Conservation (phyloP, 2,888 invertebrate genomes). For the Cloeon dipterum region DNA sequence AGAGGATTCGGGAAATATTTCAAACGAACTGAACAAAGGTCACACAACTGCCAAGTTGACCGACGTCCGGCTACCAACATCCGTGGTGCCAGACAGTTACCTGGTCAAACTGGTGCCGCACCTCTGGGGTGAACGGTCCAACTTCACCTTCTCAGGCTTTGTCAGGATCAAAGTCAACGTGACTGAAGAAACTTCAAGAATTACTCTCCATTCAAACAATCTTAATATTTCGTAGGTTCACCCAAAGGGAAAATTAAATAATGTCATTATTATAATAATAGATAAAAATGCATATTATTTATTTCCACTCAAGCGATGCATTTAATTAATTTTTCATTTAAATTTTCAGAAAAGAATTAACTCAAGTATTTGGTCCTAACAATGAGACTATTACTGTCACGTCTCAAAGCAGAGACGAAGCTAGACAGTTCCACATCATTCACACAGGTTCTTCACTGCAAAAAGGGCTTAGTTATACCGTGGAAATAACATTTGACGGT, state of each 20-base stretch:
- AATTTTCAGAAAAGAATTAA: background rate
- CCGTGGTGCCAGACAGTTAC: conserved; percentile 43
- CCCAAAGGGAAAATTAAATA: no score
- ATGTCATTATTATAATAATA: no score
- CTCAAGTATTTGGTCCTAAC: background rate
- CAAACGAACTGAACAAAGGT: background rate
- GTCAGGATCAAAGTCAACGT: conserved; percentile 24
- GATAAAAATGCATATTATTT: no score
- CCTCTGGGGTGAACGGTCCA: conserved; percentile 29
- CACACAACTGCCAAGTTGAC: conserved; percentile 16
- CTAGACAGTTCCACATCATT: conserved; percentile 45
- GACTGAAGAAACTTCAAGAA: conserved; percentile 32
- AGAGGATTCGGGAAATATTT: background rate
- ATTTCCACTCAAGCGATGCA: no score
- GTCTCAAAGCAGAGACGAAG: conserved; percentile 24
- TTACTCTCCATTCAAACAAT: conserved; percentile 47
- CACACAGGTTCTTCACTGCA: conserved; percentile 30
- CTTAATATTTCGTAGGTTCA: background rate
- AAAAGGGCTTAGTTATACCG: conserved; percentile 33
- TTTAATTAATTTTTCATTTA: no score
- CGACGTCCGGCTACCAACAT: conserved; percentile 46
- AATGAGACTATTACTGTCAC: conserved; percentile 6
- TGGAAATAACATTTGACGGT: conserved; percentile 47
- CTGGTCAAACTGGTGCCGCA: conserved; percentile 46
- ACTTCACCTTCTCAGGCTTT: conserved; percentile 54